Percentiles rank a stretch among this genome's conserved stretches.
Conservation (phyloP, 2,888 invertebrate genomes). For the Spialia ferax region DNA sequence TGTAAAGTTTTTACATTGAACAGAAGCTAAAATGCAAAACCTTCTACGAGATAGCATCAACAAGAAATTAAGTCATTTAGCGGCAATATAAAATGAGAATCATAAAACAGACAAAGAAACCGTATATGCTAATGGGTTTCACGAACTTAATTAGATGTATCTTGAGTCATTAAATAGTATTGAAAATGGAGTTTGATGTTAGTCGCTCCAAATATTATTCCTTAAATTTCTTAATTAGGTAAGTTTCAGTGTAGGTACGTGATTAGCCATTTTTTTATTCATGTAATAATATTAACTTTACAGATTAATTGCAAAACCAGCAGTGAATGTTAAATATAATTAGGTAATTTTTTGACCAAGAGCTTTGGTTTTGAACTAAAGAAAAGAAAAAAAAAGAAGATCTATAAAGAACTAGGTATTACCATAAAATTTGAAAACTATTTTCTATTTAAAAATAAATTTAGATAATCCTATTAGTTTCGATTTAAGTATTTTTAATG, state of each 20-base stretch:
- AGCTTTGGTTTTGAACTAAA: too few relatives aligned
- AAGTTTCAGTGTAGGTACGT: background rate
- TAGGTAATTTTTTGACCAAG: too few relatives aligned
- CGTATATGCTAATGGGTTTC: constrained; percentile 33
- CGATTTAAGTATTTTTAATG: too few relatives aligned
- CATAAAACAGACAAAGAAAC: constrained; percentile 38
- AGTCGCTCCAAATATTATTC: background rate
- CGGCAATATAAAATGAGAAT: constrained; percentile 32
- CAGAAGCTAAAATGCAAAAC: constrained; percentile 39
- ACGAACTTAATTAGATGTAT: constrained; percentile 35
- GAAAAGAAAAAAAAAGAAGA: too few relatives aligned
- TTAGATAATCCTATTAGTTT: too few relatives aligned
- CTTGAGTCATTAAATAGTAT: constrained; percentile 24
- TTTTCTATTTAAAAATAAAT: too few relatives aligned
- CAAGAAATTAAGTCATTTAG: constrained; percentile 39
- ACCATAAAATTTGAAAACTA: too few relatives aligned
- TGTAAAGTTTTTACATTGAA: constrained; percentile 20
- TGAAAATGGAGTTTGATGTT: constrained; percentile 14
- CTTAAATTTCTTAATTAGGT: background rate
- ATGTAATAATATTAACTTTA: too few relatives aligned
- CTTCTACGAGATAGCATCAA: constrained; percentile 34
- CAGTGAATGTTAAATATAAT: too few relatives aligned
- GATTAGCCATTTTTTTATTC: too few relatives aligned
- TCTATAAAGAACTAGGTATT: too few relatives aligned
- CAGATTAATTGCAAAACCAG: too few relatives aligned